phyloP scores from a whole-genome alignment of 2,113 vertebrate species.

The Drymodes brunneopygia region DNA sequence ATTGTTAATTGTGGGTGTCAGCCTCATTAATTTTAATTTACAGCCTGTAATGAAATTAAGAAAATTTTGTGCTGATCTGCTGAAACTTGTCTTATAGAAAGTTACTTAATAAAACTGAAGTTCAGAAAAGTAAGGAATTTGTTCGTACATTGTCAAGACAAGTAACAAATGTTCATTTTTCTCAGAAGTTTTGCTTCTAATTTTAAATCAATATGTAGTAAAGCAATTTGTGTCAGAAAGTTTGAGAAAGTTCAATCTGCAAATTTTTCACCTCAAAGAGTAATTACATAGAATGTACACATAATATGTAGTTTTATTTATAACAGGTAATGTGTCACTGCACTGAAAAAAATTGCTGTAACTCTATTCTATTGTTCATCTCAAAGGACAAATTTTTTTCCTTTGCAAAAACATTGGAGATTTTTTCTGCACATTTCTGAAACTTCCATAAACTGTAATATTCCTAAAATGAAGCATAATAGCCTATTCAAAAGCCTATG shows the following conservation, averaged over 20 bases:
- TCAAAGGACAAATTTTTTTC: neutral
- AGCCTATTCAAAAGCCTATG: neutral
- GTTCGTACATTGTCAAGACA: slow-evolving; percentile 38
- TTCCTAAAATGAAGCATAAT: neutral
- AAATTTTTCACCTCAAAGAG: slow-evolving; percentile 37
- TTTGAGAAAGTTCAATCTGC: slow-evolving; percentile 42
- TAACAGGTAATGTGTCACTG: slow-evolving; percentile 13
- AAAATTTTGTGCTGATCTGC: slow-evolving; percentile 99
- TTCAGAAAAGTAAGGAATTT: slow-evolving; percentile 72
- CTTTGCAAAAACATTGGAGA: neutral
- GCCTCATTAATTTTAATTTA: slow-evolving; percentile 99
- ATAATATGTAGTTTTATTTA: slow-evolving; percentile 31
- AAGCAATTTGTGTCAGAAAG: slow-evolving; percentile 43
- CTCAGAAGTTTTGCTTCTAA: slow-evolving; percentile 18
- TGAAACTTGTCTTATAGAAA: slow-evolving; percentile 90
- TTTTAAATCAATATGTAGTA: slow-evolving; percentile 41
- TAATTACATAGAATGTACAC: slow-evolving; percentile 35
- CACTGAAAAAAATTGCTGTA: neutral
- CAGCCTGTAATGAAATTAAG: slow-evolving; percentile 99
- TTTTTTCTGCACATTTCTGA: neutral
- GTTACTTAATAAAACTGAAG: slow-evolving; percentile 78
- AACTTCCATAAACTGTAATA: neutral
- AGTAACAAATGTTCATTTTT: slow-evolving; percentile 25
- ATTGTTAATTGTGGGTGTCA: slow-evolving; percentile 99
- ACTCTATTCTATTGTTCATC: neutral